Evolutionary conservation across 2,888 invertebrate species (phyloP), one percentile per base, ranked within the genome.

Genomic region (Reticulitermes lucifugus): DNA sequence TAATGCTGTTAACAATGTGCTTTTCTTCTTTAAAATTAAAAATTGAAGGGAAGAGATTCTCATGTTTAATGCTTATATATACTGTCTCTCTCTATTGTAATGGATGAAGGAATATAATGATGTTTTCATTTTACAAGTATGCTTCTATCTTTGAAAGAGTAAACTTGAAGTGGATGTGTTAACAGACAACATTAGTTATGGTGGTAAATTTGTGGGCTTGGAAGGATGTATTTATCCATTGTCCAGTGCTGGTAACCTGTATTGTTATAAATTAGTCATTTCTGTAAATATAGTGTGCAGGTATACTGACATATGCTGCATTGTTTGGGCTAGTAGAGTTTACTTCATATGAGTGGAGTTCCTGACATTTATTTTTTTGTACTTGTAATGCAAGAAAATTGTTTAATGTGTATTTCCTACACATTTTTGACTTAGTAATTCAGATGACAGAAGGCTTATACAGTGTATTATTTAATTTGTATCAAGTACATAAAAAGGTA

Each of bases 41-140:
- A 65, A 25, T 6, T 65, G 25, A 25, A 65, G n/a, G 65, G 9
- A 9, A 25, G 3, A 65, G n/a, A 25, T 65, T 25, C 65, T 65
- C 18, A 25, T 65, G 65, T 65, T 65, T 65, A 10, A 65, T 65
- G 65, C 65, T 65, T 65, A 65, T n/a, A 65, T 65, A n/a, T 65
- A 55, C 14, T n/a, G n/a, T n/a, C n/a, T 65, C 60, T 65, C 10
- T 14, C 5, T 18, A 18, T 55, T 55, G 4, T 18, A 55, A 18
- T 14, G 9, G 0, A 55, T 55, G 14, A 55, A 18, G 14, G 55
- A 55, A 18, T 55, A 55, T 21, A 55, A 18, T 51, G 4, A 9
- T 51, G 51, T 51, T 51, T 18, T 18, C 55, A 55, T 5, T 55
- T 55, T 18, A 18, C 18, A 55, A 14, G 18, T 55, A 55, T 55